phyloP scores from a whole-genome alignment of 2,797 vertebrate species.

The Glyptemys insculpta region DNA sequence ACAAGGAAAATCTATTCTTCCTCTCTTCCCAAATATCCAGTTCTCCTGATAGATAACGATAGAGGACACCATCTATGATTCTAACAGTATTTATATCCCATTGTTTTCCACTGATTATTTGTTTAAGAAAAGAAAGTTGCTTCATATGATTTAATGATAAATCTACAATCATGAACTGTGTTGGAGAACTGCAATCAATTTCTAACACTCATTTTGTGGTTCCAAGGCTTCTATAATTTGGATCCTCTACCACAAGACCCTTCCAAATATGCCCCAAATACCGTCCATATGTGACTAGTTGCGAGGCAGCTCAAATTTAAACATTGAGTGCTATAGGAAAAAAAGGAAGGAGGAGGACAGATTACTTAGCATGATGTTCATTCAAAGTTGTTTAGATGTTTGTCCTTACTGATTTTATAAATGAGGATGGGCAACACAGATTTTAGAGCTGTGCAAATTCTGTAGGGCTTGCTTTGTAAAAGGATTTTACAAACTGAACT shows the following conservation, averaged over 20 bases:
- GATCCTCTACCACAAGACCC: conserved; percentile 1
- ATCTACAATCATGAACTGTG: background rate
- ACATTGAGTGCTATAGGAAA: background rate
- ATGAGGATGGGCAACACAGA: conserved; percentile 42
- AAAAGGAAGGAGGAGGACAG: background rate
- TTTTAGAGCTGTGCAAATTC: conserved; percentile 46
- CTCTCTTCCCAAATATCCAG: background rate
- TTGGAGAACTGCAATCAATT: background rate
- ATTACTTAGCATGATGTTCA: background rate
- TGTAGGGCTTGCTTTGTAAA: conserved; percentile 30
- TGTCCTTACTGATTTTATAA: background rate
- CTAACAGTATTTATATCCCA: background rate
- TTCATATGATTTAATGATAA: background rate
- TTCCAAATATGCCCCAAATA: conserved; percentile 42
- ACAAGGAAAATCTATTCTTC: background rate
- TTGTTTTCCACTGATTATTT: background rate
- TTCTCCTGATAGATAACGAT: background rate
- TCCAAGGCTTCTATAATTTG: conserved; percentile 37
- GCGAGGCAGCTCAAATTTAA: background rate
- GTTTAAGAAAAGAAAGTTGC: background rate
- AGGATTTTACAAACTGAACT: conserved; percentile 24
- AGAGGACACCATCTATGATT: background rate
- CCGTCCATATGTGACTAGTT: background rate
- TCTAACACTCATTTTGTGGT: conserved; percentile 50
- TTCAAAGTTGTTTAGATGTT: background rate